Evolutionary conservation across 2,113 vertebrate species (phyloP), one percentile per base, ranked within the genome.

Genomic region (Philantomba maxwellii): DNA sequence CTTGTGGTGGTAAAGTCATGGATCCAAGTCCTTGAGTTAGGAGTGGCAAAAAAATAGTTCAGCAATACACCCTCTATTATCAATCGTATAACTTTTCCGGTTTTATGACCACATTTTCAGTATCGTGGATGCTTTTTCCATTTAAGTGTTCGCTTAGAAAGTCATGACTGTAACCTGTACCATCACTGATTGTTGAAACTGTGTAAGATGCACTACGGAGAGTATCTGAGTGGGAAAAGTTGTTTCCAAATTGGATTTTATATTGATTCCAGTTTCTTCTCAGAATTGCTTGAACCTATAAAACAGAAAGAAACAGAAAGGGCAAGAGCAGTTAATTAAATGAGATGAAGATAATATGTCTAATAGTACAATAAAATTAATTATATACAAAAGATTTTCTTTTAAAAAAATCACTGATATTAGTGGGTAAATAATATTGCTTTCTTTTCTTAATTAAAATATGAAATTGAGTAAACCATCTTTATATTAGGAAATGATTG

Each of bases 231-330:
- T 99, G 99, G 97, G 99, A 98, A 86, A 99, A 98, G 93, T 99
- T 99, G 98, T 98, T 99, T 95, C 99, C 99, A 81, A 99, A 99
- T 96, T 99, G 99, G 89, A 99, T 99, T 55, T 99, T 98, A 95
- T 99, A 99, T 98, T 99, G 99, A 96, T 99, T 99, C 99, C 99
- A 99, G 97, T 99, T 99, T 81, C 99, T 98, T 96, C 99, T 98
- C 97, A 99, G 94, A 93, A 99, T 99, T 0, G 99, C 99, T 97
- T 99, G 99, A 77, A 99, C 99, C 99, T 99, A 33, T 87, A 1
- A 80, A 80, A 80, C 73, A 86, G 47, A 7, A 81, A 49, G 33
- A 94, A 92, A 47, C 45, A 97, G 17, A 88, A 86, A 70, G 51
- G 53, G 77, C 1, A 94, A 64, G 36, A 93, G 23, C 77, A 62